Evolutionary conservation across 2,888 invertebrate genomes (phyloP), one percentile per base, ranked within the genome.

Genomic region (Thyatira batis): DNA sequence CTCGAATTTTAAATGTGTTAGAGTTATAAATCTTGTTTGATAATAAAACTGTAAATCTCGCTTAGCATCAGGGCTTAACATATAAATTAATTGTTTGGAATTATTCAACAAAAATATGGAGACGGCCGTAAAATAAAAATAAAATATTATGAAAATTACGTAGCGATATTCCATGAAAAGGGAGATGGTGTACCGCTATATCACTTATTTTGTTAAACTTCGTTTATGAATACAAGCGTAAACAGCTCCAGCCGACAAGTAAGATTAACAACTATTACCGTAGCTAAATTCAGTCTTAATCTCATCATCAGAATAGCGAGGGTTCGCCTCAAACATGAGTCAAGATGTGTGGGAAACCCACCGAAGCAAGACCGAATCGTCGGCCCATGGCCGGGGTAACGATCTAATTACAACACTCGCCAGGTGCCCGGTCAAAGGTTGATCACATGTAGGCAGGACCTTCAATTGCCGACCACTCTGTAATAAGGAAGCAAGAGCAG

Each of bases 321-420:
- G 71, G 75, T 67, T 69, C 63, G 65, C 57, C 59, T 61, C 61
- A 67, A 65, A 55, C 61, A 61, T 30, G 61, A 51, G 61, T 60
- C 69, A 71, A 71, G 73, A 74, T 73, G 78, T 76, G 79, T 82
- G 83, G 77, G 82, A 83, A 84, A 76, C 53, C 50, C 78, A 73
- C 59, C 80, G 65, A 57, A 77, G 80, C 87, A 76, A 75, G 79
- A 85, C 89, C 73, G 20, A 21, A 23, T 3, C 48, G 57, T 39
- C 65, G 65, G 60, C 67, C 65, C 68, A 64, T 70, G 78, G 63
- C 71, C 71, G 68, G 82, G 67, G 67, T 72, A 70, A 74, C 78
- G 80, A 83, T 87, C 83, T 89, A 88, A 89, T 90, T 87, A 85
- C 84, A 46, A 17, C 25, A 66, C 67, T 63, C 58, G 67, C 59